A percentile compares a stretch with the other conserved stretches of the same genome.
Evolutionary conservation across 2,113 vertebrate species (phyloP).

Genomic region (Tetrao urogallus): DNA sequence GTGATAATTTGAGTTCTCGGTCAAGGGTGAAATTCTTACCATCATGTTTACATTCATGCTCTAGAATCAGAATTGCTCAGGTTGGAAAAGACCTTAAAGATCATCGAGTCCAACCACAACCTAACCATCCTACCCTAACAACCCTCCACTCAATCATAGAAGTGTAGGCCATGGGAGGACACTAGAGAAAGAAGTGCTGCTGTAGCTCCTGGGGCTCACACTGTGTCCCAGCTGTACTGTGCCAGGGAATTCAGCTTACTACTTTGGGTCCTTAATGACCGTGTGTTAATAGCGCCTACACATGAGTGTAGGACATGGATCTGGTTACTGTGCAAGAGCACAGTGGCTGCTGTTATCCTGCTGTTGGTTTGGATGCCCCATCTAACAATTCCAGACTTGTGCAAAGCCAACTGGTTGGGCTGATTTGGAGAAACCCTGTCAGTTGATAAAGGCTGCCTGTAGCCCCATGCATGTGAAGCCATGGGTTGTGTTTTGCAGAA

Average conservation of each 20-base stretch:
- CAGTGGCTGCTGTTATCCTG: neutral
- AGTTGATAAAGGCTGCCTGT: no score
- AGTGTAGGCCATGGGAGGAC: neutral
- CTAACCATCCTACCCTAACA: no score
- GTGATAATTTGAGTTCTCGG: neutral
- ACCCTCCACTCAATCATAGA: no score
- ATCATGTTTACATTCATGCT: neutral
- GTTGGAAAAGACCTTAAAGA: no score
- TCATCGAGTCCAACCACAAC: no score
- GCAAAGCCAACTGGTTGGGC: neutral
- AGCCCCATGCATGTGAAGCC: fast-evolving
- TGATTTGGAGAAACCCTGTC: neutral
- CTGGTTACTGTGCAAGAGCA: neutral
- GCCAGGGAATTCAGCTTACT: neutral
- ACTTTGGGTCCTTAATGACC: neutral
- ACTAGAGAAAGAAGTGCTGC: neutral
- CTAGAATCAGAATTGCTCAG: no score
- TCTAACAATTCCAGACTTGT: neutral
- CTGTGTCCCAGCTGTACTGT: neutral
- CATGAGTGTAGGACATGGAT: neutral
- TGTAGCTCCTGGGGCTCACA: fast-evolving
- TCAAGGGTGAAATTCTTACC: neutral
- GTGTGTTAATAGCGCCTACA: neutral
- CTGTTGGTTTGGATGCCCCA: neutral
- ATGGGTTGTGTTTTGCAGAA: fast-evolving